Evolutionary conservation across 2,888 invertebrate genomes (phyloP), one percentile per base, ranked within the genome.

Genomic region (Notodonta dromedarius): DNA sequence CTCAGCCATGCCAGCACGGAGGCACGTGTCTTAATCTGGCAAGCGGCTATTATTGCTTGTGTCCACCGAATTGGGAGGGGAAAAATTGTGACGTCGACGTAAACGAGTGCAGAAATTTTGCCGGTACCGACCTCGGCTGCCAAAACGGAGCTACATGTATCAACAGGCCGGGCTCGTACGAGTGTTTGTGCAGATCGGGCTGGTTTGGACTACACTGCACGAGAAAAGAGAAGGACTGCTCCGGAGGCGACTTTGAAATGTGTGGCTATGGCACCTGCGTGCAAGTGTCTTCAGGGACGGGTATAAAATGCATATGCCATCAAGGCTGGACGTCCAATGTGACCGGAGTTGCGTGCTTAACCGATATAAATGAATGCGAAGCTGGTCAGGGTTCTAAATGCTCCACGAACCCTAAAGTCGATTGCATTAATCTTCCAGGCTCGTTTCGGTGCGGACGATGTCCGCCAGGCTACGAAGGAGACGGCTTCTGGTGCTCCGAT

Each of bases 201-300:
- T 98, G 96, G 96, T 95, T 95, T 80, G 99, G 99, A 13, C 82
- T 97, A 56, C 97, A 97, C 77, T 99, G 99, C 82, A 96, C 96
- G 0, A 95, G 95, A 79, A 95, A 95, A 65, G 94, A 95, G 40
- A 95, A 95, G 60, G 96, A 96, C 83, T 99, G 99, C 79, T 94
- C 94, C 9, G 94, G 84, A 35, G 95, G 96, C 1, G 95, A 96
- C 16, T 91, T 93, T 69, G 97, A 97, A 83, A 94, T 98, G 60
- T 99, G 99, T 85, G 98, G 97, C 0, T 96, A 98, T 78, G 99
- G 99, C 0, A 95, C 95, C 9, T 99, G 99, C 82, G 86, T 98
- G 7, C 94, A 95, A 39, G 94, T 95, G 66, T 93, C 90, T 48
- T 92, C 95, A 44, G 90, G 94, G 0, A 86, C 94, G 11, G 97